Evolutionary conservation across 2,113 vertebrate genomes (phyloP), one percentile per base, ranked within the genome.

Genomic region (Misgurnus anguillicaudatus): DNA sequence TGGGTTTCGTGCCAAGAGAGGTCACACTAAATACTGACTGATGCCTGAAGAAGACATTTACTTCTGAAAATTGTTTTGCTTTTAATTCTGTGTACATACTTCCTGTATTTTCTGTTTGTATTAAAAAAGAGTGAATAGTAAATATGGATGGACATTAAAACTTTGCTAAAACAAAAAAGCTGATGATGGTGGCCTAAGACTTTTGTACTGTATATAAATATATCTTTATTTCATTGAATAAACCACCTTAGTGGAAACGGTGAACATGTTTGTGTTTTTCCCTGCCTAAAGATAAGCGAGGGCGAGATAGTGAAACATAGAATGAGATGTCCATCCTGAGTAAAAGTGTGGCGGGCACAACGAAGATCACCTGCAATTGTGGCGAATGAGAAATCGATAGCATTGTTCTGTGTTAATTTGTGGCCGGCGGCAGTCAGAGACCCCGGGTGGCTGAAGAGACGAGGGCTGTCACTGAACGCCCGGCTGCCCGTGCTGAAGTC

Each of bases 381-480:
- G 42, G 47, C 4, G 10, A 87, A 86, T 17, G 78, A 84, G 82
- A 85, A 91, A 90, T 91, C 88, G 0, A 89, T 89, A 58, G 64
- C 64, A 64, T 65, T 86, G 82, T 51, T 86, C 84, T 8, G 61
- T 83, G 88, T 89, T 85, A 88, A 90, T 90, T 87, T 88, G 83
- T 77, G 62, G 0, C 60, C 36, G 72, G 77, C 60, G 72, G 53
- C 69, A 4, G 63, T 76, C 82, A 62, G 76, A 75, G 14, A 3
- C 53, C 4, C 55, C 47, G 65, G 36, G 38, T 58, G 19, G 53
- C 17, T 57, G n/a, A 57, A 57, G 53, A 57, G 71, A 73, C 11
- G 51, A 16, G 70, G 68, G n/a, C 5, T 57, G 7, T 60, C 76
- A 55, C 65, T 70, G 65, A 4, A 55, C 16, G 51, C 36, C 53